Evolutionary conservation across 2,888 invertebrate genomes (phyloP), one percentile per base, ranked within the genome.

Genomic region (Sesia apiformis): DNA sequence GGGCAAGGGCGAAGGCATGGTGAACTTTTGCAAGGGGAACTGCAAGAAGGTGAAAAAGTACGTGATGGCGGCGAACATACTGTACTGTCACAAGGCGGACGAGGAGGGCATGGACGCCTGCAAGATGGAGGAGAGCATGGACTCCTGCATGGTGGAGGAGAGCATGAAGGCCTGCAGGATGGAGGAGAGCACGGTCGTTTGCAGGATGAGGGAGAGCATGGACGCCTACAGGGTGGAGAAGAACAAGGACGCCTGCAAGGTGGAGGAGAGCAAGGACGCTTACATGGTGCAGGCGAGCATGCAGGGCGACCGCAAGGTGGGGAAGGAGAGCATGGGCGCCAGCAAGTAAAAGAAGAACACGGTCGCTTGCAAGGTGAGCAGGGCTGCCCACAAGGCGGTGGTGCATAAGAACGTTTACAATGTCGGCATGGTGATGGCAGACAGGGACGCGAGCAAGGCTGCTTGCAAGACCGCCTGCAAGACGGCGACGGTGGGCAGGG

Each of bases 1-100:
- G 79, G 78, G 57, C 87, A 86, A 3, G 74, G 79, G n/a, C 76
- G 70, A 41, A 83, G 53, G 53, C 86, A 84, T 5, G 81, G 83
- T 5, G 77, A 72, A 60, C 78, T 81, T 57, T 61, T 70, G 60
- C 83, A 83, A 39, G 75, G 73, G 41, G 57, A 53, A 38, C 58
- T 54, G 53, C 73, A 73, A 39, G 72, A 68, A 53, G 62, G 53
- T 23, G 23, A 23, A 23, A 1, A 1, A 40, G 39, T 52, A 53
- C 59, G 62, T 51, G 61, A 63, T 23, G 51, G 46, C 46, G 43
- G 53, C 43, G 38, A 6, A 42, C 55, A 52, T 4, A 41, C 40
- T 3, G 58, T 39, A 7, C 6, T 38, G 6, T 53, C 52, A 39
- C 57, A 56, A 5, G 40, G 52, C 40, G 52, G 52, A 7, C 8